A percentile compares a stretch with the other conserved stretches of the same genome.
Conservation (phyloP, 2,797 vertebrate genomes). For the Forpus xanthops region DNA sequence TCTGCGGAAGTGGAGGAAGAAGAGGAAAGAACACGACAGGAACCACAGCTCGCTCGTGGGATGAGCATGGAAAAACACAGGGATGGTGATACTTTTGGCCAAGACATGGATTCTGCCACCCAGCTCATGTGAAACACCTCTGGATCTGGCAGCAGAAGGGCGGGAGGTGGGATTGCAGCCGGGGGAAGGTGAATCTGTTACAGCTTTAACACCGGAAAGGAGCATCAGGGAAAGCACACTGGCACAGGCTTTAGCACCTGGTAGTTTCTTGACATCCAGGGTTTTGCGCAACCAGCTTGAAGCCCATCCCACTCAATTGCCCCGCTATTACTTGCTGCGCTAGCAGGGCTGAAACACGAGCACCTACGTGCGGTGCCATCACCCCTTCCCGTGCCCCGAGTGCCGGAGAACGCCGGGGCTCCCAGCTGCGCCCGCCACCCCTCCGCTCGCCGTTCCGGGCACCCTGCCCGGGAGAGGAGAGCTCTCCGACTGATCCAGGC, state of each 20-base stretch:
- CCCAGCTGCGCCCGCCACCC: fast-evolving
- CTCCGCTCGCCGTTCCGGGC: fast-evolving
- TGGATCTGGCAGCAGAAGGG: neutral
- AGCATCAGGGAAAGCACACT: fast-evolving
- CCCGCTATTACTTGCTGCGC: neutral
- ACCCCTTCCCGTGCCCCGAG: fast-evolving
- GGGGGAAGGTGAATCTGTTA: fast-evolving
- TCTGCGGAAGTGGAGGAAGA: neutral
- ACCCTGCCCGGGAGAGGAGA: fast-evolving
- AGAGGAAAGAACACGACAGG: neutral
- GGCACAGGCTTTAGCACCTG: fast-evolving
- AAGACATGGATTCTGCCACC: fast-evolving
- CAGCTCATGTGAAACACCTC: neutral
- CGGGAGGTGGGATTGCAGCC: neutral
- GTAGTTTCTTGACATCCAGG: neutral
- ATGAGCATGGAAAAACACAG: fast-evolving
- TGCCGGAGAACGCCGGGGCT: fast-evolving
- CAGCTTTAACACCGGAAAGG: fast-evolving
- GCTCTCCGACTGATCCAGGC: neutral
- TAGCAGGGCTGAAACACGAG: fast-evolving
- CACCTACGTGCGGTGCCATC: fast-evolving
- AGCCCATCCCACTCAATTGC: neutral
- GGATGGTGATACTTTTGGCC: neutral
- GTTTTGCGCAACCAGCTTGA: neutral
- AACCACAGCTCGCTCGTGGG: neutral